Evolutionary conservation across 2,797 vertebrate species (phyloP).

Genomic region (Sardinella longiceps): DNA sequence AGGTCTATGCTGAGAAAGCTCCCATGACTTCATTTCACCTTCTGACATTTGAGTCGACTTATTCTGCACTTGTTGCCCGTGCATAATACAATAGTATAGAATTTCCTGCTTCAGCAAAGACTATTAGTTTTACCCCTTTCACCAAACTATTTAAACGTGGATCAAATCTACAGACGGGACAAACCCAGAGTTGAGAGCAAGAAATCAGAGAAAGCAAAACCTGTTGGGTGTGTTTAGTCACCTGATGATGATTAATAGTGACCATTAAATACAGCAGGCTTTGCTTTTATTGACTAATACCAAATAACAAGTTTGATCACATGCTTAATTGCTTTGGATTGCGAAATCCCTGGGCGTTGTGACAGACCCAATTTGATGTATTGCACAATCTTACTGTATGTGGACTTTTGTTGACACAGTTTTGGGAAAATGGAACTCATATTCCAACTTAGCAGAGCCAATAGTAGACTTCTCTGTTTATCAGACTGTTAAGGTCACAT

Average conservation of each 20-base stretch:
- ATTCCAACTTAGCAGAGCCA: background rate
- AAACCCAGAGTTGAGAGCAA: background rate
- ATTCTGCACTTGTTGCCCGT: background rate
- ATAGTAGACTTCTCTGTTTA: background rate
- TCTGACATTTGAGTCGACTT: background rate
- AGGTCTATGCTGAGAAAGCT: background rate
- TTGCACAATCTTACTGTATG: no score
- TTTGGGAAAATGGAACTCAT: no score
- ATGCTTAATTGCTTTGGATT: background rate
- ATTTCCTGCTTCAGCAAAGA: background rate
- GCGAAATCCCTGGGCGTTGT: background rate
- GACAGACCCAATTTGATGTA: no score
- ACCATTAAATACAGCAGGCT: background rate
- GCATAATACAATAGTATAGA: background rate
- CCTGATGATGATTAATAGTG: background rate
- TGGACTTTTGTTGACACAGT: no score
- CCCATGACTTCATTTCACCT: background rate
- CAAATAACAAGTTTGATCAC: background rate
- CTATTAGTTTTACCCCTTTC: background rate
- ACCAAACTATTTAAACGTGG: background rate
- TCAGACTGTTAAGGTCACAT: no score
- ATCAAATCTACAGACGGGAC: background rate
- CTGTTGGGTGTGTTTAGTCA: background rate
- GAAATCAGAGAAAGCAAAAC: background rate
- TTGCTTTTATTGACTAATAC: background rate